A percentile compares a stretch with the other conserved stretches of the same genome.
phyloP scores from a whole-genome alignment of 2,113 vertebrate species.

The Tylochromis polylepis region DNA sequence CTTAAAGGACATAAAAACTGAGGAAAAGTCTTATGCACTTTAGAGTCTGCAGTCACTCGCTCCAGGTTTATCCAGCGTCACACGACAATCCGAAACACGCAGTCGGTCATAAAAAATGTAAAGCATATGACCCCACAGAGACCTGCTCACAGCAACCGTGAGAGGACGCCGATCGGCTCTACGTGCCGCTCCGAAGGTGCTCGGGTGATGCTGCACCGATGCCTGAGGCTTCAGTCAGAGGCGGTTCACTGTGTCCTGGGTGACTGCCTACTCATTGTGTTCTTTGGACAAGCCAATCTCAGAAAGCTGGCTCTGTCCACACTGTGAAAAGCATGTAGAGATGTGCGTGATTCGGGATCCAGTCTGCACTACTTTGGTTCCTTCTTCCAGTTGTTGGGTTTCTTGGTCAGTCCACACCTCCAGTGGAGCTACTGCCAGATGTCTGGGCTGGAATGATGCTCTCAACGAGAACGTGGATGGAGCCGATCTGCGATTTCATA shows the following conservation, averaged over 20 bases:
- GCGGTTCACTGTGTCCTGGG: not conserved
- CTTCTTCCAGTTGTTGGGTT: accelerated
- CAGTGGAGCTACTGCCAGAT: not conserved
- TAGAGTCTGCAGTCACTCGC: not conserved
- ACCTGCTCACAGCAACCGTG: not conserved
- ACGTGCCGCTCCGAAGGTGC: not conserved
- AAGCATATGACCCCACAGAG: not conserved
- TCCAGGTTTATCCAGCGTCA: not conserved
- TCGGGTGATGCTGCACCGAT: accelerated
- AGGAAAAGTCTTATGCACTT: not conserved
- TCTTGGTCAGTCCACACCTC: not conserved
- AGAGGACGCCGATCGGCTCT: not conserved
- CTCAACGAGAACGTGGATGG: not conserved
- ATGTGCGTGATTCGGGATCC: not conserved
- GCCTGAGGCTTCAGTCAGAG: not conserved
- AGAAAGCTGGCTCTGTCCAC: not conserved
- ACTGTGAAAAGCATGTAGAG: not conserved
- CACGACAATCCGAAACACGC: not conserved
- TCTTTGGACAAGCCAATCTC: not conserved
- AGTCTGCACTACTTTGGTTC: not conserved
- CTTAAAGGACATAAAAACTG: not conserved
- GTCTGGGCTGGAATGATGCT: not conserved
- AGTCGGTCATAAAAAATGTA: not conserved
- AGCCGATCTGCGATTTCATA: too few relatives aligned
- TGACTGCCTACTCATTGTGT: not conserved